Conservation (phyloP, 1,140 invertebrate genomes). For the Hirudo medicinalis region DNA sequence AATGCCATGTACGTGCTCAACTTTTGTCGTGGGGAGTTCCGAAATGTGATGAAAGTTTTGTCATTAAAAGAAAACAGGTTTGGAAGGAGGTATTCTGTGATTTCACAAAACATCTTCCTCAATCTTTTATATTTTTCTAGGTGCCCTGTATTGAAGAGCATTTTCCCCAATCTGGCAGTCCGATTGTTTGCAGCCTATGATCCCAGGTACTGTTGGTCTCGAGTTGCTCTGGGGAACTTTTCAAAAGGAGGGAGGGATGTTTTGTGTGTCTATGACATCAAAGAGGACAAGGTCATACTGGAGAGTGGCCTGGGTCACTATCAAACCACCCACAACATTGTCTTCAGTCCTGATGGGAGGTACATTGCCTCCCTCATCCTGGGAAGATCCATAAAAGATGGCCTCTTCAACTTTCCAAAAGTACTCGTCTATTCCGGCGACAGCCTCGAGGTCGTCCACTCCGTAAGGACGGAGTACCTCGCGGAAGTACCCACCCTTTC, state of each 20-base stretch:
- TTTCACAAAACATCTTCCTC: too few species aligned
- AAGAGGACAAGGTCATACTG: constrained; percentile 10
- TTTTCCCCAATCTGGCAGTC: constrained; percentile 21
- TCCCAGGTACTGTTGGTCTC: constrained; percentile 16
- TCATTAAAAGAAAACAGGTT: constrained; percentile 19
- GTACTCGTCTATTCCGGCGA: constrained; percentile 20
- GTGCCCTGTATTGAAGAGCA: constrained; percentile 16
- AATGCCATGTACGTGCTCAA: constrained; percentile 25
- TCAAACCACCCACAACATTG: constrained; percentile 24
- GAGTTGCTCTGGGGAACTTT: constrained; percentile 22
- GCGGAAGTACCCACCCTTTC: constrained; percentile 23
- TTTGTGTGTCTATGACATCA: constrained; percentile 21
- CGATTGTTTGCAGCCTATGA: constrained; percentile 22
- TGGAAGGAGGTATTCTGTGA: not conserved
- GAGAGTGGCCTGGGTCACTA: constrained; percentile 16
- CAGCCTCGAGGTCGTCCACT: constrained; percentile 18
- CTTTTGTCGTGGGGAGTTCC: constrained; percentile 23
- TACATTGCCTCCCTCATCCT: constrained; percentile 23
- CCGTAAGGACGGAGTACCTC: constrained; percentile 18
- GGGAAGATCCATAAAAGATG: constrained; percentile 24
- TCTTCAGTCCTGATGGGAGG: constrained; percentile 21
- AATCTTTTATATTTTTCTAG: not conserved
- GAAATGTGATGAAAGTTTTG: constrained; percentile 20
- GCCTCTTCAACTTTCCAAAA: constrained; percentile 25
- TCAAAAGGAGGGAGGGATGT: constrained; percentile 16